Conservation (phyloP, 2,888 invertebrate genomes). For the Epistrophe grossulariae region DNA sequence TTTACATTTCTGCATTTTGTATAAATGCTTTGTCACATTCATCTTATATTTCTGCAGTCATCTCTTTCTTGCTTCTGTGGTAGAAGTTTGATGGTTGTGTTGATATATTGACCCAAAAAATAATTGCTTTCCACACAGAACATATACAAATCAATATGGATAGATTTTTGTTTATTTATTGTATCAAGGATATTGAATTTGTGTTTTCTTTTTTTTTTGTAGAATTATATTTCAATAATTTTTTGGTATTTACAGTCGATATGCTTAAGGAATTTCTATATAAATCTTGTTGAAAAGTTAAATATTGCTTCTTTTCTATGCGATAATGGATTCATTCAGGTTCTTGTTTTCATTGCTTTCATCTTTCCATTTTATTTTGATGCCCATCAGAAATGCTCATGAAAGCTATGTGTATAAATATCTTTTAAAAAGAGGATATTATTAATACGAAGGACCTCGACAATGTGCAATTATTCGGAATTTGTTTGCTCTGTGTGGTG, state of each 20-base stretch:
- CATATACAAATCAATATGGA: background rate
- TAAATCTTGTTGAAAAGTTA: background rate
- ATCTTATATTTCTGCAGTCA: background rate
- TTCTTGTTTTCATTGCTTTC: background rate
- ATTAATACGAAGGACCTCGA: slow-evolving; percentile 53
- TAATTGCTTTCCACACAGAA: slow-evolving; percentile 29
- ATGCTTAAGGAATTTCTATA: background rate
- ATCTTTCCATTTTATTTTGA: slow-evolving; percentile 12
- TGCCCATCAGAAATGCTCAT: background rate
- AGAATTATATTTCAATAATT: background rate
- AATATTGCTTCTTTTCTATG: slow-evolving; percentile 18
- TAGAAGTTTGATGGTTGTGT: background rate
- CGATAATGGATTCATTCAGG: background rate
- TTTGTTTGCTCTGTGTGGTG: background rate
- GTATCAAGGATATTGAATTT: background rate
- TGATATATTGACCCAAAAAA: slow-evolving; percentile 21
- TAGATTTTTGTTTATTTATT: background rate
- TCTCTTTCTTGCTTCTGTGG: background rate
- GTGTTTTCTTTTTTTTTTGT: background rate
- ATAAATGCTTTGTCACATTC: background rate
- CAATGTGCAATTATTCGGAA: background rate
- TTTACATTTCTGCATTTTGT: background rate
- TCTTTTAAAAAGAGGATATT: slow-evolving; percentile 46
- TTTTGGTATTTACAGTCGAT: background rate
- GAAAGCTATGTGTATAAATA: background rate